phyloP scores from a whole-genome alignment of 2,113 vertebrate species.

The Microcebus ravelobensis region DNA sequence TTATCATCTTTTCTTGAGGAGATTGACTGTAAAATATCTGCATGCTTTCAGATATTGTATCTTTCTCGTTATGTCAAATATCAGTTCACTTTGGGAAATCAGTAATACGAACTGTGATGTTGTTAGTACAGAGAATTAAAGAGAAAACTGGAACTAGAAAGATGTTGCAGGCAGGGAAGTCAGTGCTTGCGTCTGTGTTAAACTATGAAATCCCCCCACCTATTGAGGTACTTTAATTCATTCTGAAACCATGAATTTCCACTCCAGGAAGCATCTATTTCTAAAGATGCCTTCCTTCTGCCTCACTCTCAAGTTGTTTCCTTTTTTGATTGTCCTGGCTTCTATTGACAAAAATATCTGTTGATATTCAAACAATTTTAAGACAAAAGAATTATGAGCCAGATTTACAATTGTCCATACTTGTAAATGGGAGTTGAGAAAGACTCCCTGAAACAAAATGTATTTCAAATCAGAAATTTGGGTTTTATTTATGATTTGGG shows the following conservation, averaged over 20 bases:
- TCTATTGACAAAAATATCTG: background rate
- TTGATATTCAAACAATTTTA: background rate
- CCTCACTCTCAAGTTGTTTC: slow-evolving; percentile 21
- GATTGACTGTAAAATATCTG: slow-evolving; percentile 38
- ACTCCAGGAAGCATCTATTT: background rate
- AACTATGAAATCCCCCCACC: background rate
- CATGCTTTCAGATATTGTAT: background rate
- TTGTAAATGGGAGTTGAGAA: background rate
- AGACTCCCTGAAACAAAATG: background rate
- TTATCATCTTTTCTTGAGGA: slow-evolving; percentile 39
- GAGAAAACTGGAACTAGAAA: slow-evolving; percentile 15
- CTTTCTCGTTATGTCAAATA: slow-evolving; percentile 34
- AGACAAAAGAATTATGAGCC: background rate
- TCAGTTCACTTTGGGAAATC: slow-evolving; percentile 34
- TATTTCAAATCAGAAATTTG: background rate
- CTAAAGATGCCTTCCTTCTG: background rate
- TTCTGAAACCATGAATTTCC: background rate
- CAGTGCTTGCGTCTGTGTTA: background rate
- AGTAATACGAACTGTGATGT: background rate
- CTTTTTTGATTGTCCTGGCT: background rate
- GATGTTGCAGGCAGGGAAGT: background rate
- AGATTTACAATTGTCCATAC: background rate
- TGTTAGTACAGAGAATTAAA: background rate
- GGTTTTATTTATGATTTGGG: background rate
- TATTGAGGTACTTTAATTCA: background rate